These are phyloP conservation scores for Notoglanidium macrostoma DNA, from an alignment of 2,797 vertebrate genomes.

Conservation along the genomic window DNA sequence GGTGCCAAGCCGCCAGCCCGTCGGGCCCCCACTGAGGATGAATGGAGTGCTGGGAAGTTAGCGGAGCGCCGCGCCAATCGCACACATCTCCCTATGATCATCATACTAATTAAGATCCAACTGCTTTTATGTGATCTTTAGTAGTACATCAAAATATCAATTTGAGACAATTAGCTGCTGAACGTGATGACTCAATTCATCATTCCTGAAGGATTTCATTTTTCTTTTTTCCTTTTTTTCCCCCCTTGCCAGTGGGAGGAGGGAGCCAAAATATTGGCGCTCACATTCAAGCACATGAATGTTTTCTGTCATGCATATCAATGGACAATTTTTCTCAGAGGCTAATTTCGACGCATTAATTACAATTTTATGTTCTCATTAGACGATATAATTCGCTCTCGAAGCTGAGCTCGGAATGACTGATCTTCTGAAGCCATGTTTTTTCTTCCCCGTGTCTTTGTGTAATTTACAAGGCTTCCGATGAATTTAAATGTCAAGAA, in stretches of 20 bases:
- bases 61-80: slow-evolving; percentile 67
- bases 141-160: slow-evolving; percentile 74
- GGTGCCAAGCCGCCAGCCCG: slow-evolving; percentile 83
- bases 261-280: slow-evolving; percentile 66
- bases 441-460: slow-evolving; percentile 43
- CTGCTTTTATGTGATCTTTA: slow-evolving; percentile 70
- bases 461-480: slow-evolving; percentile 53
- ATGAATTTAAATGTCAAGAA: slow-evolving; percentile 61
- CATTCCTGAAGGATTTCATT: slow-evolving; percentile 65
- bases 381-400: slow-evolving; percentile 60
- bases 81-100: slow-evolving; percentile 72
- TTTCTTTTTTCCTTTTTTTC: slow-evolving; percentile 16
- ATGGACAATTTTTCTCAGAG: slow-evolving; percentile 66
- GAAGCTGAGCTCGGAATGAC: slow-evolving; percentile 52
- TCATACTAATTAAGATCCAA: slow-evolving; percentile 72
- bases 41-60: slow-evolving; percentile 81
- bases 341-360: slow-evolving; percentile 71
- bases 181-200: slow-evolving; percentile 65
- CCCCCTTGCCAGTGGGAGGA: slow-evolving; percentile 34
- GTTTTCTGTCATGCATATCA: slow-evolving; percentile 67
- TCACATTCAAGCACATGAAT: slow-evolving; percentile 65
- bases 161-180: slow-evolving; percentile 74
- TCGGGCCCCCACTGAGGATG: slow-evolving; percentile 73
- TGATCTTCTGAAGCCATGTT: slow-evolving; percentile 54
- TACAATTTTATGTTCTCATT: slow-evolving; percentile 62